Conservation (phyloP, 1,140 invertebrate species). For the Drosophila sturtevanti region DNA sequence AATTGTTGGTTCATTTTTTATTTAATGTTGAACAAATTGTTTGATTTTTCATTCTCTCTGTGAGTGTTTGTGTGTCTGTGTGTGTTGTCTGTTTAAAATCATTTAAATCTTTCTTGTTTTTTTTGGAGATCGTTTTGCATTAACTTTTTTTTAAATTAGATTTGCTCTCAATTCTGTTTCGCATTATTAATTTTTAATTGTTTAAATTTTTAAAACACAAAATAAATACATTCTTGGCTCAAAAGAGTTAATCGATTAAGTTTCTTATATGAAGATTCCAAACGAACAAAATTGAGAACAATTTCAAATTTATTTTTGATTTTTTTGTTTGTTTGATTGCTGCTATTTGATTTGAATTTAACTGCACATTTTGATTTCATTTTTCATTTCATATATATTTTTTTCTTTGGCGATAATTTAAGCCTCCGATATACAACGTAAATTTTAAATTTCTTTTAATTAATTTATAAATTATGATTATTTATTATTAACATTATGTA, state of each 20-base stretch:
- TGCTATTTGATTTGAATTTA: slow-evolving; percentile 36
- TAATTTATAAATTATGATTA: slow-evolving; percentile 71
- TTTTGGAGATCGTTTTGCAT: slow-evolving; percentile 70
- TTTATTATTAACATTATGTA: slow-evolving; percentile 41
- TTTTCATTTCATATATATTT: slow-evolving; percentile 43
- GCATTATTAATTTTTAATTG: background rate
- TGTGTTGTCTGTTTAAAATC: slow-evolving; percentile 52
- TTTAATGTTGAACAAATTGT: slow-evolving; percentile 48
- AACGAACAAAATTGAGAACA: slow-evolving; percentile 1
- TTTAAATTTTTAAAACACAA: background rate
- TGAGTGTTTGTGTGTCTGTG: slow-evolving; percentile 11
- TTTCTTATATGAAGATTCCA: background rate
- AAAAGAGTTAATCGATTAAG: background rate
- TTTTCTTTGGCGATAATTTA: slow-evolving; percentile 83
- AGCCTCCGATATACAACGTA: slow-evolving; percentile 82
- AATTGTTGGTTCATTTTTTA: slow-evolving; percentile 43
- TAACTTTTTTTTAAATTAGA: slow-evolving; percentile 13
- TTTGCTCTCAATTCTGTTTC: background rate
- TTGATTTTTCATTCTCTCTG: slow-evolving; percentile 17
- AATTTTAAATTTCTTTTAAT: slow-evolving; percentile 62
- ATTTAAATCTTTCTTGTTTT: slow-evolving; percentile 46
- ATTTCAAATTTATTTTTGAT: slow-evolving; percentile 4
- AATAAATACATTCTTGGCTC: background rate
- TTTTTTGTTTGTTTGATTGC: slow-evolving; percentile 30
- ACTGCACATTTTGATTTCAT: slow-evolving; percentile 46